Evolutionary conservation across 2,797 vertebrate species (phyloP).

Genomic region (Petrocephalus sullivani): DNA sequence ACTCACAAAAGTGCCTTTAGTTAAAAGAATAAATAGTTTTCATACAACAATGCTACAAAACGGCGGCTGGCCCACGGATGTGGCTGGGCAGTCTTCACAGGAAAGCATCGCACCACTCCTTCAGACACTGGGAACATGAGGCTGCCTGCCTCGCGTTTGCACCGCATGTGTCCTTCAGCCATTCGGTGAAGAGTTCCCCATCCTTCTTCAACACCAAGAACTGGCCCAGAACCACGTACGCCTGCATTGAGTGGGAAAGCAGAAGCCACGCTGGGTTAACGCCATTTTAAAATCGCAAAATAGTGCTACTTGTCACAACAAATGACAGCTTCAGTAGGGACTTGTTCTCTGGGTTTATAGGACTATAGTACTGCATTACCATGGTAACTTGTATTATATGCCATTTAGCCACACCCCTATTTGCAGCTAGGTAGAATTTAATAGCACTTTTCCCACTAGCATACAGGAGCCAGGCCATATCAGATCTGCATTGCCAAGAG

Average conservation of each 20-base stretch:
- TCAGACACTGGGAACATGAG: slow-evolving; percentile 52
- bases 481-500: background rate
- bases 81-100: slow-evolving; percentile 40
- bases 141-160: slow-evolving; percentile 49
- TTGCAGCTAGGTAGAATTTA: background rate
- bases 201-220: slow-evolving; percentile 58
- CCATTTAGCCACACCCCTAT: background rate
- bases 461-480: background rate
- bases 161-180: slow-evolving; percentile 55
- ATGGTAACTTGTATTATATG: background rate
- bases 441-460: background rate
- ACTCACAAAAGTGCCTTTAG: background rate
- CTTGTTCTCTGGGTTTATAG: background rate
- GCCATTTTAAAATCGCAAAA: background rate
- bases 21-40: slow-evolving; percentile 10
- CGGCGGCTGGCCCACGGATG: background rate
- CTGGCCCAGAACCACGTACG: slow-evolving; percentile 55
- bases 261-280: background rate
- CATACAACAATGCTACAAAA: background rate
- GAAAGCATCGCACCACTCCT: slow-evolving; percentile 60
- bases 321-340: background rate
- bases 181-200: slow-evolving; percentile 52
- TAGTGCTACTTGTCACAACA: background rate
- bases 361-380: background rate
- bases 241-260: slow-evolving; percentile 38